These are phyloP conservation scores for Acanthis flammea DNA, from an alignment of 2,797 vertebrate genomes.

Conservation along the genomic window DNA sequence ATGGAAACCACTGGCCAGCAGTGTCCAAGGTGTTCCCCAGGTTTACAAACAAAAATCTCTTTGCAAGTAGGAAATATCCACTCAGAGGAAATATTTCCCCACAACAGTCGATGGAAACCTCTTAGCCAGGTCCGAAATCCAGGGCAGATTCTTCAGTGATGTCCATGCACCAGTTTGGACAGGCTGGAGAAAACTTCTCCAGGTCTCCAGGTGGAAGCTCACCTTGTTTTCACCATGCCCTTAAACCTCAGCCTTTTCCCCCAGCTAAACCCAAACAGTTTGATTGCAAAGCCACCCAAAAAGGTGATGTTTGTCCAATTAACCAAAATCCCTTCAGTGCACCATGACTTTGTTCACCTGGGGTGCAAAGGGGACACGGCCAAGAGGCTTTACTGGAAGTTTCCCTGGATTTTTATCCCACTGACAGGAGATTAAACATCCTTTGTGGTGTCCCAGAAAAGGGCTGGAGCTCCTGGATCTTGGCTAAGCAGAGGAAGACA, in stretches of 20 bases:
- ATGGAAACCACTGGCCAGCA: not conserved
- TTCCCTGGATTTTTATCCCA: not conserved
- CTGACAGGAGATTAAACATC: not conserved
- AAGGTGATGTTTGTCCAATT: accelerated
- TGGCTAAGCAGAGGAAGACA: not conserved
- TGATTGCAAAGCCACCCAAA: not conserved
- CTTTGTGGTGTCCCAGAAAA: not conserved
- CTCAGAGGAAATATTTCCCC: not conserved
- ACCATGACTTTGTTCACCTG: accelerated
- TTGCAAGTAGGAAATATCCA: not conserved
- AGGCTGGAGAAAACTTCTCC: not conserved
- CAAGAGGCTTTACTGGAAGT: not conserved
- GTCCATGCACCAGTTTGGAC: not conserved
- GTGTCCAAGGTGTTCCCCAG: not conserved
- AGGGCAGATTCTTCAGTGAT: not conserved
- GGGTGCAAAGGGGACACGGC: not conserved
- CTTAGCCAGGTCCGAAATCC: not conserved
- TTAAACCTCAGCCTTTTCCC: not conserved
- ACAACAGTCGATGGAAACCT: not conserved
- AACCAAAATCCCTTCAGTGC: not conserved
- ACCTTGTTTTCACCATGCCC: not conserved
- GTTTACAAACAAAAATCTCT: not conserved
- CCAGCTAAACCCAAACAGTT: not conserved
- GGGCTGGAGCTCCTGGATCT: not conserved
- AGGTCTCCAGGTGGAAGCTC: not conserved